phyloP scores from a whole-genome alignment of 53 echinoderm and acorn worm species.

The Paracentrotus lividus region DNA sequence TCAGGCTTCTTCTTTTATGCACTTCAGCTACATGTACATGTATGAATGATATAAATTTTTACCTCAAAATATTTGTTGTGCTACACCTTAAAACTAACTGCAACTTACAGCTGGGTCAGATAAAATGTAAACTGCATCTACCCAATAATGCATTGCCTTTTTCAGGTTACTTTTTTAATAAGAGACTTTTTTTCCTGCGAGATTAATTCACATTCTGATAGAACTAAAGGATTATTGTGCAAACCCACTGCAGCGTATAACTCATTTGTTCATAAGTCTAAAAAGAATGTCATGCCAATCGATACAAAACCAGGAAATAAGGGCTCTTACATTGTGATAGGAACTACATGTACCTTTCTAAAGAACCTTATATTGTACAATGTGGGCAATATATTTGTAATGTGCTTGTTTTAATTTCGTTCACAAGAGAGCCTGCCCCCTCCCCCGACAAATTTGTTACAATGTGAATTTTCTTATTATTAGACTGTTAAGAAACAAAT shows the following conservation, averaged over 20 bases:
- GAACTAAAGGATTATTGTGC: background rate
- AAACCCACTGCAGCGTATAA: background rate
- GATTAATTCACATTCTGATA: background rate
- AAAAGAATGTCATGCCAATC: background rate
- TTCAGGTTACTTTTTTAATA: background rate
- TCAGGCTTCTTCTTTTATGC: background rate
- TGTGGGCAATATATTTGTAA: background rate
- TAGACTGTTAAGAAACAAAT: no score
- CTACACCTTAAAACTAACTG: background rate
- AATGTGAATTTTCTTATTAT: no score
- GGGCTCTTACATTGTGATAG: background rate
- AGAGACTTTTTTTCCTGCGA: background rate
- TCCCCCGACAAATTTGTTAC: background rate
- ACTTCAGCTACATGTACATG: background rate
- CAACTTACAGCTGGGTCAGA: background rate
- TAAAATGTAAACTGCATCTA: background rate
- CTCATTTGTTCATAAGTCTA: background rate
- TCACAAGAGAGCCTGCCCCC: background rate
- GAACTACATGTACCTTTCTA: background rate
- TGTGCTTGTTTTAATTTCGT: background rate
- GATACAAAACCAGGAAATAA: slow-evolving; percentile 11
- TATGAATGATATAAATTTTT: no score
- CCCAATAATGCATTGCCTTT: background rate
- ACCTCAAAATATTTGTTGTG: background rate
- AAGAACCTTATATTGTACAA: background rate